Percentiles rank a stretch among this genome's conserved stretches.
Conservation (phyloP, 92 coral and sea anemone genomes). For the Porites lobata region DNA sequence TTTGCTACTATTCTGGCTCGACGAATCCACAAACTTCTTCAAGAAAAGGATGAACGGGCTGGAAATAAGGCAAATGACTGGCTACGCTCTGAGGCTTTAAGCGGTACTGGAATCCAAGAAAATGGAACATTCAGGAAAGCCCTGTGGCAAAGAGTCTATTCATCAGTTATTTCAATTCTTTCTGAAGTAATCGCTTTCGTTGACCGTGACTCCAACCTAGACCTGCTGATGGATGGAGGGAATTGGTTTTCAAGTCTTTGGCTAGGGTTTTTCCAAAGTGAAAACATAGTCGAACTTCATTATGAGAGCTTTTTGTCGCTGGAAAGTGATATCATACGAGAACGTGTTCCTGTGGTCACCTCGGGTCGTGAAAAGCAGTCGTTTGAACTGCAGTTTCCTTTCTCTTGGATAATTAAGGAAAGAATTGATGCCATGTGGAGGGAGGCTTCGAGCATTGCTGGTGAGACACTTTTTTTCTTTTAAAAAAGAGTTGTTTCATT, state of each 20-base stretch:
- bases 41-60: slow-evolving; percentile 75
- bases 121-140: slow-evolving; percentile 94
- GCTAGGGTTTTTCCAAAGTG: slow-evolving; percentile 69
- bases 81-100: slow-evolving; percentile 83
- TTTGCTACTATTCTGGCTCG: slow-evolving; percentile 57
- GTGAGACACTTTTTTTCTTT: slow-evolving; percentile 19
- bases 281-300: slow-evolving; percentile 56
- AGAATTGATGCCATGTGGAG: slow-evolving; percentile 69
- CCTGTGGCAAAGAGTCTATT: slow-evolving; percentile 85
- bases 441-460: slow-evolving; percentile 65
- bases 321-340: slow-evolving; percentile 58
- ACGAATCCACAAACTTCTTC: slow-evolving; percentile 78
- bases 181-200: slow-evolving; percentile 81
- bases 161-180: slow-evolving; percentile 82
- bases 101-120: slow-evolving; percentile 80
- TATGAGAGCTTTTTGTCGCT: slow-evolving; percentile 77
- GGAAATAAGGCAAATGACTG: slow-evolving; percentile 70
- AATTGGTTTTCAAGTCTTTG: slow-evolving; percentile 75
- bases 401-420: slow-evolving; percentile 88
- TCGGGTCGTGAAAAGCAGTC: slow-evolving; percentile 73
- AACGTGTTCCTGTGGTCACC: slow-evolving; percentile 79
- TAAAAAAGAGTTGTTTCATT: background rate
- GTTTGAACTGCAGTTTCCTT: slow-evolving; percentile 79
- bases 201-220: slow-evolving; percentile 84
- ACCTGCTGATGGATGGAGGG: slow-evolving; percentile 47